These are phyloP conservation scores for Chiridota heheva DNA, from an alignment of 35 echinoderm and acorn worm species.

Conservation along the genomic window DNA sequence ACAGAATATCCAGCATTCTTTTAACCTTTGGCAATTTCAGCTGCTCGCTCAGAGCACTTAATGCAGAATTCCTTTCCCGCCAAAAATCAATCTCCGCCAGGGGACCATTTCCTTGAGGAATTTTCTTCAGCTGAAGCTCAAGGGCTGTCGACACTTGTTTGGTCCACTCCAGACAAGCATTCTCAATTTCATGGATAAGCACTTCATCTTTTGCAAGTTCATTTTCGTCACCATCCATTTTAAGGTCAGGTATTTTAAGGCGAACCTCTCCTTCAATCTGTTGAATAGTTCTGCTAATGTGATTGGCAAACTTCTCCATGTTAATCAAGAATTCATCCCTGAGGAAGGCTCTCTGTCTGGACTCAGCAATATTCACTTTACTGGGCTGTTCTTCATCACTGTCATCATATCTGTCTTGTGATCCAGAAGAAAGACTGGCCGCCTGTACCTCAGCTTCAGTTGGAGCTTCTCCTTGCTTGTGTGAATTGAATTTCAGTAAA, in stretches of 20 bases:
- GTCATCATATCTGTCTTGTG: slow-evolving; percentile 55
- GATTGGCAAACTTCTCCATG: slow-evolving; percentile 96
- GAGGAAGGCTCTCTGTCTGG: slow-evolving; percentile 66
- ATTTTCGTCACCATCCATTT: slow-evolving; percentile 67
- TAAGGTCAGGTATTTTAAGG: slow-evolving; percentile 74
- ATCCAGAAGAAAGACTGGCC: slow-evolving; percentile 54
- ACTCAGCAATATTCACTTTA: slow-evolving; percentile 63
- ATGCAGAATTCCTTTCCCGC: slow-evolving; percentile 87
- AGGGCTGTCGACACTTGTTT: slow-evolving; percentile 86
- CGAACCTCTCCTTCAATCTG: slow-evolving; percentile 97
- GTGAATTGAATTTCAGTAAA: slow-evolving; percentile 85
- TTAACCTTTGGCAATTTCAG: slow-evolving; percentile 83
- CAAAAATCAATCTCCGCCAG: slow-evolving; percentile 98
- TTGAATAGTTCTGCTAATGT: slow-evolving; percentile 91
- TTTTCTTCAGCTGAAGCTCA: slow-evolving; percentile 92
- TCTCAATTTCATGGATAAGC: slow-evolving; percentile 77
- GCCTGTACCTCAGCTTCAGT: slow-evolving; percentile 64
- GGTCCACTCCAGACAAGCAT: slow-evolving; percentile 86
- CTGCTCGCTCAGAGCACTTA: slow-evolving; percentile 93
- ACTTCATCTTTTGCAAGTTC: slow-evolving; percentile 85
- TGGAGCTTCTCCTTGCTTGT: slow-evolving; percentile 88
- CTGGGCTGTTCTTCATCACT: slow-evolving; percentile 45
- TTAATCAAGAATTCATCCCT: slow-evolving; percentile 98
- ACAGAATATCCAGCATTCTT: slow-evolving; percentile 87
- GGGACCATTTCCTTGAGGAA: slow-evolving; percentile 89